Base-by-base conservation (phyloP, 2,888 invertebrate species). In the Nasonovia ribisnigri region DNA sequence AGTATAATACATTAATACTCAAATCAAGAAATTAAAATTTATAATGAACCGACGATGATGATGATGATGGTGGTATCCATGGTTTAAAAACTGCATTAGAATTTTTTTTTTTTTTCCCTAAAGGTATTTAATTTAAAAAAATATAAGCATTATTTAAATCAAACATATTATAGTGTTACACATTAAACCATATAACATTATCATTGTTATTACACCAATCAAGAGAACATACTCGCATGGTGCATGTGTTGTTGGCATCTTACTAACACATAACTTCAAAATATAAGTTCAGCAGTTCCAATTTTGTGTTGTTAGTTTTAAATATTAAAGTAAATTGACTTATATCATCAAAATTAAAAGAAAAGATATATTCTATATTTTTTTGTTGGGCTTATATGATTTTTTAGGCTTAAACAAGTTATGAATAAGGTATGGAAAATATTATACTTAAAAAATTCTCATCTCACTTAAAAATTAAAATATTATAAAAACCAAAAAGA, bases 1-100 rank as follows among this genome's bases (percentile, higher is more conserved):
- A 77, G 67, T 16, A 1, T 5, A 36, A 16, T 20, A 77, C 8
- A 77, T 20, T 77, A 77, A 20, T 8, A 77, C 20, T 36, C 20
- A 36, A 36, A 36, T 77, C 20, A 42, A 77, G 8, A 20, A 57
- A 60, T 87, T 60, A 26, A 60, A 57, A 86, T 51, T 36, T 20
- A 77, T 36, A 67, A 90, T n/a, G n/a, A 46, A 60, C 5, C 26
- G 84, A 29, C 11, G 60, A 67, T n/a, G 13, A 77, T 43, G 54
- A 20, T 54, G 54, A 54, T 54, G 51, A 86, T 84, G 54, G n/a
- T 57, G 91, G 86, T 46, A 60, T 87, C 92, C 86, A 92, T 46
- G 92, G 92, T 87, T 92, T 92, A 86, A 48, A 13, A 57, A 86
- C 43, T 57, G 42, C n/a, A 20, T 46, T 87, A 36, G 6, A 13